Percentiles rank a stretch among this genome's conserved stretches.
These are phyloP conservation scores for Pristionchus fissidentatus DNA, from an alignment of 2,888 invertebrate species.

Conservation along the genomic window DNA sequence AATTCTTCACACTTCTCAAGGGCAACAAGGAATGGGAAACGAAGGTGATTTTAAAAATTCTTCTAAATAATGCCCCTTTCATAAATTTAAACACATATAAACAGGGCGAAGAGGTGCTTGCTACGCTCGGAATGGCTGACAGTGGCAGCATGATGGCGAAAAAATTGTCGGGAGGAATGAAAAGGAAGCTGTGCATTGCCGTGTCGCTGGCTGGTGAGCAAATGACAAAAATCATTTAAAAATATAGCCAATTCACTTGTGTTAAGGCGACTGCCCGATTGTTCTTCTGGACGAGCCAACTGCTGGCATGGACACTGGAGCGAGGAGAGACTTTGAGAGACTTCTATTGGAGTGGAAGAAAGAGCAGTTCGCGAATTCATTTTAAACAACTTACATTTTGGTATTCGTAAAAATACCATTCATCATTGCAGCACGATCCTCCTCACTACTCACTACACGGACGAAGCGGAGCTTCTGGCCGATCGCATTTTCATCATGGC, in stretches of 20 bases:
- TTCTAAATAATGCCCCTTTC: too few species aligned
- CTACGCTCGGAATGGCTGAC: constrained; percentile 23
- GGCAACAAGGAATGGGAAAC: constrained; percentile 53
- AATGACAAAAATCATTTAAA: too few species aligned
- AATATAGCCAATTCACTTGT: too few species aligned
- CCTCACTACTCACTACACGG: constrained; percentile 74
- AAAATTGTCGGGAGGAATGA: constrained; percentile 69
- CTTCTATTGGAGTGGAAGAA: constrained; percentile 59
- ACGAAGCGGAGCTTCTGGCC: constrained; percentile 72
- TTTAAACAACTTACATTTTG: too few species aligned
- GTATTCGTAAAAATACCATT: background rate
- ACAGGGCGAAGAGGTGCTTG: constrained; percentile 34
- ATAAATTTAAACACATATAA: too few species aligned
- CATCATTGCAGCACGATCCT: constrained; percentile 66
- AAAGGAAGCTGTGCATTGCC: constrained; percentile 67
- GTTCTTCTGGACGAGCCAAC: constrained; percentile 72
- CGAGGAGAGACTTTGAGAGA: constrained; percentile 60
- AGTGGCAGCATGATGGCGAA: background rate
- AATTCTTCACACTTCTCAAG: constrained; percentile 67
- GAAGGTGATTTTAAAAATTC: background rate
- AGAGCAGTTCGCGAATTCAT: constrained; percentile 52
- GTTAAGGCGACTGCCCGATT: constrained; percentile 58
- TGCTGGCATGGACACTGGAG: constrained; percentile 64
- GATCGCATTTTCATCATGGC: constrained; percentile 71
- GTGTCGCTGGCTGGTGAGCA: too few species aligned